phyloP scores from a whole-genome alignment of 2,113 vertebrate genomes.

The Callipepla californica region DNA sequence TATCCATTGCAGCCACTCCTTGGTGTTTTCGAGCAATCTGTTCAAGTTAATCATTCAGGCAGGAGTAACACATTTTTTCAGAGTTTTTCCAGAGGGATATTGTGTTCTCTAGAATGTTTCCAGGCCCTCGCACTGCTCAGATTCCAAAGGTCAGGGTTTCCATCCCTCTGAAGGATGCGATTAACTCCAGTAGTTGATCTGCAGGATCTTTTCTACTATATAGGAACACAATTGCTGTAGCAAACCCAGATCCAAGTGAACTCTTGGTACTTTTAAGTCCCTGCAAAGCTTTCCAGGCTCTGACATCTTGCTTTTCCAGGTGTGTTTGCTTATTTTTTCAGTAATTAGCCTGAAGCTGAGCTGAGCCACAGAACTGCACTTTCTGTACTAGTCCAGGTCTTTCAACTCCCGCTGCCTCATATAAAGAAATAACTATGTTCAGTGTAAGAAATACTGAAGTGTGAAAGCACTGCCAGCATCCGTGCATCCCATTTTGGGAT shows the following conservation, averaged over 20 bases:
- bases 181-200: neutral
- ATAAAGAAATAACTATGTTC: neutral
- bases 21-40: neutral
- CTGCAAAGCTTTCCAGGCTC: constrained; percentile 51
- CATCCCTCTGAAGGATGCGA: neutral
- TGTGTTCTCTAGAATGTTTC: neutral
- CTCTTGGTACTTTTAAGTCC: neutral
- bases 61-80: neutral
- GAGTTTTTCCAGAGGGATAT: constrained; percentile 16
- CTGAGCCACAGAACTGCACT: neutral
- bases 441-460: neutral
- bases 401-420: neutral
- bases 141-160: neutral
- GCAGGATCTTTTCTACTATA: neutral
- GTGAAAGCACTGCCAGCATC: neutral
- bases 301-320: constrained; percentile 65
- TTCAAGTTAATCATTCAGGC: constrained; percentile 19
- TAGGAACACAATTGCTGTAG: neutral
- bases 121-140: constrained; percentile 39
- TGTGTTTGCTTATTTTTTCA: constrained; percentile 68
- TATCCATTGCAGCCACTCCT: neutral
- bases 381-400: neutral
- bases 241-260: neutral
- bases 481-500: neutral
- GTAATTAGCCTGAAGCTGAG: constrained; percentile 53